Conservation (phyloP, 2,797 vertebrate species). For the Scleropages formosus region DNA sequence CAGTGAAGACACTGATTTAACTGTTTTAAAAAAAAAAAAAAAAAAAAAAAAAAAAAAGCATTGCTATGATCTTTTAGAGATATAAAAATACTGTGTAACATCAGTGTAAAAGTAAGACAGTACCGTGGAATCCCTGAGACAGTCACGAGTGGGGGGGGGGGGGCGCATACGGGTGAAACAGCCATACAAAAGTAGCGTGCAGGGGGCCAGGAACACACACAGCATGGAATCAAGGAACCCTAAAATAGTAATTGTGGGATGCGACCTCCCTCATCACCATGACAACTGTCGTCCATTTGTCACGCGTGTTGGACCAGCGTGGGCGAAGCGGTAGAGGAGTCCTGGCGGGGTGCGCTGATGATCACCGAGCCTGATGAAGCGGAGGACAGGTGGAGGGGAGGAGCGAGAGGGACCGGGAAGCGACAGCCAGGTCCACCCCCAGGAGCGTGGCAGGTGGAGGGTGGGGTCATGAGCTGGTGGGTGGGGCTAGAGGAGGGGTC, state of each 20-base stretch:
- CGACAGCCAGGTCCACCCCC: constrained; percentile 34
- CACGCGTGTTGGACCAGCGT: background rate
- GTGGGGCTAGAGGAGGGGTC: constrained; percentile 34
- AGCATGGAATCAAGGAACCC: background rate
- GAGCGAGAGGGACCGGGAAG: constrained; percentile 29
- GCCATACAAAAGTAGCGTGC: background rate
- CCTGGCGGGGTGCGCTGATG: constrained; percentile 46
- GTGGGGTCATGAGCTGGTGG: constrained; percentile 43
- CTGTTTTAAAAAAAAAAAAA: too few relatives aligned
- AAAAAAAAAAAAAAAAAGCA: too few relatives aligned
- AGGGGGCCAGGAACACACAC: background rate
- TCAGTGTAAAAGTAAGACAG: too few relatives aligned
- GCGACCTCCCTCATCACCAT: background rate
- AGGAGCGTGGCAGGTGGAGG: background rate
- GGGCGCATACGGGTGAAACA: background rate
- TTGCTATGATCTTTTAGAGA: too few relatives aligned
- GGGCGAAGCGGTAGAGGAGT: constrained; percentile 20
- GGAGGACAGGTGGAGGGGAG: constrained; percentile 25
- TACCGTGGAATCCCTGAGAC: too few relatives aligned
- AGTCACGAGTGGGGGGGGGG: background rate
- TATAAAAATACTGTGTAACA: too few relatives aligned
- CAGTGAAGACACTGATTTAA: too few relatives aligned
- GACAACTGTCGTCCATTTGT: background rate
- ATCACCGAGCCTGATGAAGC: constrained; percentile 38
- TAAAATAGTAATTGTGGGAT: too few relatives aligned